phyloP scores from a whole-genome alignment of 2,113 vertebrate species.

The Eurystomus gularis region DNA sequence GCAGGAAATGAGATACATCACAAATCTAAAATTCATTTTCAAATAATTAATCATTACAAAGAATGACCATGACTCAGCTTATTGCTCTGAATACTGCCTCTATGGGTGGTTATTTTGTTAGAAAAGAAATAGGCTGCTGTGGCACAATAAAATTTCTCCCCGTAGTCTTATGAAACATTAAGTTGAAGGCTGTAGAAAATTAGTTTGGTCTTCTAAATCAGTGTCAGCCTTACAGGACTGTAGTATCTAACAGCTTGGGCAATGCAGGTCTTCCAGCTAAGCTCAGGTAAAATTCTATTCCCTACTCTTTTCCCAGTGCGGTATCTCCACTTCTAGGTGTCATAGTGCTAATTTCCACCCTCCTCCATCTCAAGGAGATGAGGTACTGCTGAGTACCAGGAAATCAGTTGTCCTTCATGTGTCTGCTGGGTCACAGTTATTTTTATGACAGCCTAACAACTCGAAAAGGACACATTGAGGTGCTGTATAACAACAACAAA shows the following conservation, averaged over 20 bases:
- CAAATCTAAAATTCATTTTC: constrained; percentile 56
- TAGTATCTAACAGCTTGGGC: not conserved
- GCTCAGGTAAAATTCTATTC: not conserved
- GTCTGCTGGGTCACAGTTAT: not conserved
- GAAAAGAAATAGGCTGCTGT: constrained; percentile 14
- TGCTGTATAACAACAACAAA: not conserved
- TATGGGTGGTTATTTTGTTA: constrained; percentile 17
- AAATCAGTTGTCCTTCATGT: not conserved
- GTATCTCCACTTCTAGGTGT: not conserved
- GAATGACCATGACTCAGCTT: constrained; percentile 60
- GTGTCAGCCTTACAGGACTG: not conserved
- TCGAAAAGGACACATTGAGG: not conserved
- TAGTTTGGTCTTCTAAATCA: not conserved
- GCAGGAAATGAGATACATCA: constrained; percentile 36
- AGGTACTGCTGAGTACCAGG: not conserved
- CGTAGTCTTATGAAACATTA: not conserved
- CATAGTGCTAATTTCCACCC: not conserved
- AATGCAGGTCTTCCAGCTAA: not conserved
- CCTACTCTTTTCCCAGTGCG: not conserved
- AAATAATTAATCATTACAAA: constrained; percentile 62
- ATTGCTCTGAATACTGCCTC: constrained; percentile 8
- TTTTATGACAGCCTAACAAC: not conserved
- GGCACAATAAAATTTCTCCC: not conserved
- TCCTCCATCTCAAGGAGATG: not conserved
- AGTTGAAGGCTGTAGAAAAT: constrained; percentile 17